Evolutionary conservation across 2,113 vertebrate genomes (phyloP).

Genomic region (Gobio gobio): DNA sequence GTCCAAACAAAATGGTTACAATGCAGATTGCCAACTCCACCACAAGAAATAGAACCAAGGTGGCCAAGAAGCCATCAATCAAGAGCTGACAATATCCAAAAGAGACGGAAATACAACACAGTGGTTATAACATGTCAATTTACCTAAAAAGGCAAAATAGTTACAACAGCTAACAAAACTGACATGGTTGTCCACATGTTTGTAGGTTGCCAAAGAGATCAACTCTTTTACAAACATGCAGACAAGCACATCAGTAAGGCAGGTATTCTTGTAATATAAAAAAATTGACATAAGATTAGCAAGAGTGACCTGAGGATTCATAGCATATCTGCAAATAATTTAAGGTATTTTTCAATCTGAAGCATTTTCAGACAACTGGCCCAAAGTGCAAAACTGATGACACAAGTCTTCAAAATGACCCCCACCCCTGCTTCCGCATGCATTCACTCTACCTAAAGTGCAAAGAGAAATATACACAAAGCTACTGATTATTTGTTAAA

Average conservation of each 20-base stretch:
- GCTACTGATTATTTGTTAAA: background rate
- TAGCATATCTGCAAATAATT: background rate
- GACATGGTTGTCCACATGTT: background rate
- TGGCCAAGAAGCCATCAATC: conserved; percentile 78
- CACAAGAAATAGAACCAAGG: conserved; percentile 78
- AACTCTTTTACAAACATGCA: background rate
- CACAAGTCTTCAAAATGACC: background rate
- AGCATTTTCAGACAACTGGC: conserved; percentile 50
- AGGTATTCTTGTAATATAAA: background rate
- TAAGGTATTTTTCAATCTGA: background rate
- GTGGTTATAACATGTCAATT: background rate
- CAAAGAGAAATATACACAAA: background rate
- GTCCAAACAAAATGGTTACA: conserved; percentile 77
- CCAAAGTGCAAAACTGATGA: conserved; percentile 56
- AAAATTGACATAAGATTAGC: background rate
- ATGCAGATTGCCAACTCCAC: conserved; percentile 79
- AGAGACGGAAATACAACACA: background rate
- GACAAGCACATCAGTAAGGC: background rate
- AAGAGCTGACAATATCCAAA: conserved; percentile 62
- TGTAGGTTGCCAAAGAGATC: background rate
- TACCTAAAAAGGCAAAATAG: background rate
- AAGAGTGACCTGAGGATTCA: background rate
- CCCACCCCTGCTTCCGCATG: background rate
- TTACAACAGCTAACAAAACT: background rate
- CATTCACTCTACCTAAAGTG: background rate